These are phyloP conservation scores for Tiliqua scincoides DNA, from an alignment of 2,113 vertebrate species.

Conservation along the genomic window DNA sequence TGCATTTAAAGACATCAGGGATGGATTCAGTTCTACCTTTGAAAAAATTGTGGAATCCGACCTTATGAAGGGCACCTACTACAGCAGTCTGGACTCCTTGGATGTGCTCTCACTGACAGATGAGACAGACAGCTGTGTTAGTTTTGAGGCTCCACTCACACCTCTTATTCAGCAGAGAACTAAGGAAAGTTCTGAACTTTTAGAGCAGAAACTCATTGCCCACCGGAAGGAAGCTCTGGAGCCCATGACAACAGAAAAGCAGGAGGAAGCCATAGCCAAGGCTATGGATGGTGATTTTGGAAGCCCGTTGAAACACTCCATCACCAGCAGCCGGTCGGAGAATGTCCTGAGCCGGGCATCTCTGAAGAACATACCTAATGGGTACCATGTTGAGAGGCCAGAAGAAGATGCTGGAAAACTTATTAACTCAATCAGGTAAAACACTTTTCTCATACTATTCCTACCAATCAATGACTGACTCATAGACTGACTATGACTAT, in stretches of 20 bases:
- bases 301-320: constrained; percentile 89
- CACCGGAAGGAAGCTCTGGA: constrained; percentile 74
- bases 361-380: constrained; percentile 85
- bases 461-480: neutral
- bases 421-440: constrained; percentile 90
- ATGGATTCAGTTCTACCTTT: constrained; percentile 95
- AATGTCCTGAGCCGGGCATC: constrained; percentile 89
- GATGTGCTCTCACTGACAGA: constrained; percentile 94
- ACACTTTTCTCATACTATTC: neutral
- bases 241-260: constrained; percentile 79
- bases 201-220: constrained; percentile 73
- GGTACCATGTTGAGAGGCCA: constrained; percentile 82
- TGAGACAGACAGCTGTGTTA: constrained; percentile 96
- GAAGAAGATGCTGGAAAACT: constrained; percentile 81
- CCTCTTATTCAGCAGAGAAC: constrained; percentile 95
- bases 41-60: constrained; percentile 97
- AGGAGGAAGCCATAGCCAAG: constrained; percentile 72
- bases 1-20: constrained; percentile 85
- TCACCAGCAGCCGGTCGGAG: constrained; percentile 93
- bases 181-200: constrained; percentile 86
- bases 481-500: too few relatives aligned
- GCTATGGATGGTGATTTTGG: constrained; percentile 69
- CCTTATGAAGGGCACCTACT: constrained; percentile 91
- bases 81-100: constrained; percentile 95
- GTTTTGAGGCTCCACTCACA: constrained; percentile 93